phyloP scores from a whole-genome alignment of 2,888 invertebrate genomes.

The Pseudanteris insignis region DNA sequence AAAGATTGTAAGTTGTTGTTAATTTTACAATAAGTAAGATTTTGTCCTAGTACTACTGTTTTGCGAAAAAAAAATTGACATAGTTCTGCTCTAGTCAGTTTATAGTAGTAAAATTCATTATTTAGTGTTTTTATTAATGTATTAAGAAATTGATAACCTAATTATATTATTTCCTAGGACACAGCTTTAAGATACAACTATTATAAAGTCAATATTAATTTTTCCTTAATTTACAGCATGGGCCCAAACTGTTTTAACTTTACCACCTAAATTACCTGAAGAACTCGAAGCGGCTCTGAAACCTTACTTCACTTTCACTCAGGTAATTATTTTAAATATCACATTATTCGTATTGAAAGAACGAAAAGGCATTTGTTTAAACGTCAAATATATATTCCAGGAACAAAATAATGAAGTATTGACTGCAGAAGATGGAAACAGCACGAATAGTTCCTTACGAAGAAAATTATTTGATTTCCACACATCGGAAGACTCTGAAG shows the following conservation, averaged over 20 bases:
- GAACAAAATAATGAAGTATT: conserved; percentile 59
- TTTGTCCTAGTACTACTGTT: neutral
- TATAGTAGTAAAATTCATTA: no score
- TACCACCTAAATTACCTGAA: conserved; percentile 73
- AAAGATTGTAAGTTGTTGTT: conserved; percentile 55
- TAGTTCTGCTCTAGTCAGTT: no score
- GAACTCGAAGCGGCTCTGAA: conserved; percentile 72
- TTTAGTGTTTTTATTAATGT: no score
- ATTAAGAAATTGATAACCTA: no score
- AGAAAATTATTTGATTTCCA: conserved; percentile 61
- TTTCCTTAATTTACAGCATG: conserved; percentile 70
- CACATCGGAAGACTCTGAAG: conserved; percentile 50
- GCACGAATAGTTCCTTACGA: conserved; percentile 57
- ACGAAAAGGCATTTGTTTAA: no score
- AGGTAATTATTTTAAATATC: no score
- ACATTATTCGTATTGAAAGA: no score
- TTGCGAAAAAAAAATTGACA: no score
- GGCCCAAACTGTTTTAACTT: conserved; percentile 74
- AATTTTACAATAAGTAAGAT: neutral
- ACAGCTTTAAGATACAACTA: no score
- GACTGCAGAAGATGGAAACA: conserved; percentile 60
- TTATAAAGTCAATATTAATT: no score
- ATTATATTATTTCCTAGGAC: no score
- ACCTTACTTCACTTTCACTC: conserved; percentile 72
- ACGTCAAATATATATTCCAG: no score